Evolutionary conservation across 2,797 vertebrate genomes (phyloP).

Genomic region (Antennarius maculatus): DNA sequence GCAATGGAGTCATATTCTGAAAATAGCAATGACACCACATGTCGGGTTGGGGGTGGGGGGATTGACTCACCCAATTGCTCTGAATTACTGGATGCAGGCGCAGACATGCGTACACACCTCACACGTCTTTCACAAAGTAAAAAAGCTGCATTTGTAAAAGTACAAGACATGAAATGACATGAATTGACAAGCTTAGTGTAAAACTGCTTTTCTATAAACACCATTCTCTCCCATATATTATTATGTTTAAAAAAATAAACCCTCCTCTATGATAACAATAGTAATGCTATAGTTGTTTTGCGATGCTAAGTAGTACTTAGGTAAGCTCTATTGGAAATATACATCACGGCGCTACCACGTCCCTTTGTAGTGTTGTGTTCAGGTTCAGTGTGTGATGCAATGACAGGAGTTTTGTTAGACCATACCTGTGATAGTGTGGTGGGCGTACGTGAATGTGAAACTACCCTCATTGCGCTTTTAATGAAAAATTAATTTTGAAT

Average conservation of each 20-base stretch:
- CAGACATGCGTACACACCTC: conserved; percentile 61
- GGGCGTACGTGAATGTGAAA: conserved; percentile 38
- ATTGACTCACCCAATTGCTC: conserved; percentile 55
- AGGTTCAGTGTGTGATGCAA: conserved; percentile 69
- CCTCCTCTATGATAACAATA: conserved; percentile 85
- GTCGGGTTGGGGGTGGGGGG: conserved; percentile 11
- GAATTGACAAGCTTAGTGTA: conserved; percentile 81
- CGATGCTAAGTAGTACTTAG: conserved; percentile 82
- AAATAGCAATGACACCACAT: conserved; percentile 48
- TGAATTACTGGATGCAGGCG: conserved; percentile 61
- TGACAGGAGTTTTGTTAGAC: conserved; percentile 48
- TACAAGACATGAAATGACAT: conserved; percentile 71
- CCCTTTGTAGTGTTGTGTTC: conserved; percentile 71
- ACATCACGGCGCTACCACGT: conserved; percentile 74
- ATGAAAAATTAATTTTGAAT: conserved; percentile 60
- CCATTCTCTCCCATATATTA: conserved; percentile 85
- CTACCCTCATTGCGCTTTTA: conserved; percentile 48
- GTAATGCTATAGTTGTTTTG: conserved; percentile 82
- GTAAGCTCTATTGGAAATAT: conserved; percentile 83
- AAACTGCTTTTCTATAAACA: conserved; percentile 82
- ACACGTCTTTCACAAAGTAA: conserved; percentile 52
- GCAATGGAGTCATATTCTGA: conserved; percentile 61
- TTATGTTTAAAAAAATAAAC: conserved; percentile 87
- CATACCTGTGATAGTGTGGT: conserved; percentile 39
- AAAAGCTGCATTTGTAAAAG: conserved; percentile 69